Evolutionary conservation across 2,797 vertebrate species (phyloP).

Genomic region (Rhyacichthys aspro): DNA sequence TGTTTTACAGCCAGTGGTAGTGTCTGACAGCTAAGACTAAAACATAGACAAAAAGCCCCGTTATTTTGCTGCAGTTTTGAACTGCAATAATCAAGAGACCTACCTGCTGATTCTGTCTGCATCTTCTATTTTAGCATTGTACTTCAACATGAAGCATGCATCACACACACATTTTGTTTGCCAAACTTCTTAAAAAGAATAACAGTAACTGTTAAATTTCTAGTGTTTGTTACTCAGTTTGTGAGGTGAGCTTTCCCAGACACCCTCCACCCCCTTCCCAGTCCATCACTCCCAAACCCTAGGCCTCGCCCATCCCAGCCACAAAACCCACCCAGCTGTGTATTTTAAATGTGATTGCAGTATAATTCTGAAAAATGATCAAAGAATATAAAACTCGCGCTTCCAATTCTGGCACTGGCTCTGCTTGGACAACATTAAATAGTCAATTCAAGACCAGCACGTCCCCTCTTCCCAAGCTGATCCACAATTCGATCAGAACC

Average conservation of each 20-base stretch:
- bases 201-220: slow-evolving; percentile 68
- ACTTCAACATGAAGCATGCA: slow-evolving; percentile 55
- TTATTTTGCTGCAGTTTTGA: slow-evolving; percentile 52
- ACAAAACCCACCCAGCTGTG: slow-evolving; percentile 70
- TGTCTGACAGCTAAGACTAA: slow-evolving; percentile 30
- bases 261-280: slow-evolving; percentile 15
- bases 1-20: slow-evolving; percentile 61
- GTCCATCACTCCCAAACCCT: slow-evolving; percentile 27
- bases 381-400: slow-evolving; percentile 86
- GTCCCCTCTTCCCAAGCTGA: slow-evolving; percentile 40
- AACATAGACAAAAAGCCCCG: slow-evolving; percentile 17
- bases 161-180: slow-evolving; percentile 49
- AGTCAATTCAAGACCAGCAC: slow-evolving; percentile 57
- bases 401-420: slow-evolving; percentile 82
- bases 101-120: slow-evolving; percentile 58
- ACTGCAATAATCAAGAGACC: slow-evolving; percentile 48
- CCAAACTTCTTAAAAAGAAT: slow-evolving; percentile 56
- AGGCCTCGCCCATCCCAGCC: slow-evolving; percentile 48
- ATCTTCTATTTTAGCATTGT: slow-evolving; percentile 42
- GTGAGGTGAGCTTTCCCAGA: slow-evolving; percentile 70
- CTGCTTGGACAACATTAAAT: slow-evolving; percentile 66
- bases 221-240: slow-evolving; percentile 75
- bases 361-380: slow-evolving; percentile 81
- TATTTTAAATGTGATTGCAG: slow-evolving; percentile 81
- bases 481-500: slow-evolving; percentile 56